Base-by-base conservation (phyloP, 2,888 invertebrate genomes). In the Leucoptera coffeella region DNA sequence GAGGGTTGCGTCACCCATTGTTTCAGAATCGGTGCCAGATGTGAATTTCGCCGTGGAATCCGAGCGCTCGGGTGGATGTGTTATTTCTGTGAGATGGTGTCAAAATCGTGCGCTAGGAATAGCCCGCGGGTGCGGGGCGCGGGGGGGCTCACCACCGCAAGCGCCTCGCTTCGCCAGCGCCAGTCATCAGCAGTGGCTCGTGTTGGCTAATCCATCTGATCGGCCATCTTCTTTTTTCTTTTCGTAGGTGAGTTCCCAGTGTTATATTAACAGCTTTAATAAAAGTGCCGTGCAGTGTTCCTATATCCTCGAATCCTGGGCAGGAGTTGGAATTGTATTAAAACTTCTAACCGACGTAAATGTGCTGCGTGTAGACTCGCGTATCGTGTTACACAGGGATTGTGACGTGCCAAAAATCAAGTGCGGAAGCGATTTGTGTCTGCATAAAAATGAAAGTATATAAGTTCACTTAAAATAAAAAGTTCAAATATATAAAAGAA, bases 161-260 rank as follows among this genome's bases (percentile, higher is more conserved):
- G 60, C 64, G 62, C 62, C 47, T 65, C 67, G 60, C 64, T 60
- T 65, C 64, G 58, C 50, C 47, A 46, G 45, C 54, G 43, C 58
- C 61, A 65, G 62, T 69, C 67, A 69, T 67, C 64, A 59, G 55
- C 60, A 62, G 72, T 61, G 64, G 43, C 65, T 67, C 65, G 67
- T 62, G 69, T 65, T 65, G 71, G 74, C 74, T 80, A 79, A 81
- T 81, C 80, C 71, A 69, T 67, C 71, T 45, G 42, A 43, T 64
- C 65, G 65, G 67, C 69, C 65, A 61, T 56, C 64, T 47, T 52
- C 59, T 61, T 61, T 65, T 60, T 56, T 54, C 53, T 32, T 61
- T 40, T 47, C 50, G 50, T 67, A 62, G 69, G 69, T 69, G 65
- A 69, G 67, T 67, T 47, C 41, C 55, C 50, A 51, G 45, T 40